A percentile compares a stretch with the other conserved stretches of the same genome.
Evolutionary conservation across 1,140 invertebrate genomes (phyloP).

Genomic region (Doryteuthis pealeii): DNA sequence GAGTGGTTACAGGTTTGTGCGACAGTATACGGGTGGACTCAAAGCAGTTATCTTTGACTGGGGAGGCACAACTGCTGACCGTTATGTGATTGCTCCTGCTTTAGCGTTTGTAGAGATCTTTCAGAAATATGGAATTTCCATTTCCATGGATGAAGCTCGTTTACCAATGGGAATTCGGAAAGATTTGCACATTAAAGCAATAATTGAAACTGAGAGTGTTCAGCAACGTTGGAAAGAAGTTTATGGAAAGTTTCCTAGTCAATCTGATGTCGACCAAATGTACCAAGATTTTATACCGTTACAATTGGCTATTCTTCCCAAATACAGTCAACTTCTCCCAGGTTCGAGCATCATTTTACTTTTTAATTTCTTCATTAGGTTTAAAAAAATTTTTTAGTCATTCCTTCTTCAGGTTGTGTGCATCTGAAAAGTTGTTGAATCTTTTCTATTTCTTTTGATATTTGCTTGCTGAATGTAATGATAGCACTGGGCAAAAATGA

Average conservation of each 20-base stretch:
- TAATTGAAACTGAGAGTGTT: conserved; percentile 43
- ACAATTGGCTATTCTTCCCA: conserved; percentile 38
- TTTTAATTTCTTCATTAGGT: no score
- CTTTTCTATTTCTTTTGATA: no score
- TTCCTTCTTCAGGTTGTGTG: no score
- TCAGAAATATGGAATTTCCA: conserved; percentile 50
- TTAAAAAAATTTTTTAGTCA: no score
- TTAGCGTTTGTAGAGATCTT: conserved; percentile 51
- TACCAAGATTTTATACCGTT: conserved; percentile 53
- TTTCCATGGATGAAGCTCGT: conserved; percentile 49
- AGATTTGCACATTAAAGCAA: conserved; percentile 53
- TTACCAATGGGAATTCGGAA: conserved; percentile 54
- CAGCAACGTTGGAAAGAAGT: conserved; percentile 42
- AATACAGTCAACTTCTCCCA: conserved; percentile 47
- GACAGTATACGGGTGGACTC: conserved; percentile 43
- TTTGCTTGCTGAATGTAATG: no score
- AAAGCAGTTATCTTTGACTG: conserved; percentile 54
- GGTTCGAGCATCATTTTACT: not conserved
- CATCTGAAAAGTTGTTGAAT: no score
- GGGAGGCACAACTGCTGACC: conserved; percentile 55
- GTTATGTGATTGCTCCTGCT: conserved; percentile 54
- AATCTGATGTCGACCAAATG: conserved; percentile 50
- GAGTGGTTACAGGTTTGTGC: conserved; percentile 23
- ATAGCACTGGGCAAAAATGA: no score
- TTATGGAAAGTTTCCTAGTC: conserved; percentile 42